A percentile compares a stretch with the other conserved stretches of the same genome.
phyloP scores from a whole-genome alignment of 2,797 vertebrate species.

The Caiman crocodilus region DNA sequence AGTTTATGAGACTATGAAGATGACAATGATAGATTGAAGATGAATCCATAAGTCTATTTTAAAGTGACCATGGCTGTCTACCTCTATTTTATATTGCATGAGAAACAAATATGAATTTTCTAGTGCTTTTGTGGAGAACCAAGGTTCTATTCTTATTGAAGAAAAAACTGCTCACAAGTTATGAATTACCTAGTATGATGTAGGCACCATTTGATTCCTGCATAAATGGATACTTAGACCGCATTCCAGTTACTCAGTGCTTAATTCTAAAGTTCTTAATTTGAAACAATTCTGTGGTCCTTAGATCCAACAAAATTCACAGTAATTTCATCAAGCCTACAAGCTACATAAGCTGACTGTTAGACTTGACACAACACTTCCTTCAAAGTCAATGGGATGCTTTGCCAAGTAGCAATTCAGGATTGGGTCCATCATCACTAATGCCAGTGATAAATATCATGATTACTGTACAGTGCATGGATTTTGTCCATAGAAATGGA shows the following conservation, averaged over 20 bases:
- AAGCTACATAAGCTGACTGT: not conserved
- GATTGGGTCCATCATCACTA: not conserved
- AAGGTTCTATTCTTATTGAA: not conserved
- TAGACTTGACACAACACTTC: not conserved
- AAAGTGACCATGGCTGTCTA: not conserved
- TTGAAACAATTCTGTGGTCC: not conserved
- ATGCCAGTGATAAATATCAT: not conserved
- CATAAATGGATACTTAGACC: rapidly evolving
- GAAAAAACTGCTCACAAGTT: not conserved
- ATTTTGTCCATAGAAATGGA: not conserved
- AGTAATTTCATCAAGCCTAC: not conserved
- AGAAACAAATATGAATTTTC: not conserved
- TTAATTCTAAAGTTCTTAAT: not conserved
- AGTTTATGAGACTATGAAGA: not conserved
- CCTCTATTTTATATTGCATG: not conserved
- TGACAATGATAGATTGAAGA: not conserved
- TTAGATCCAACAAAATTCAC: not conserved
- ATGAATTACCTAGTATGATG: no score
- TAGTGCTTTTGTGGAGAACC: not conserved
- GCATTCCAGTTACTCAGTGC: not conserved
- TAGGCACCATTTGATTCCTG: not conserved
- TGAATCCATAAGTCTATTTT: not conserved
- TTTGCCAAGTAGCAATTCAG: not conserved
- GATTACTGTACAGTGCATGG: not conserved
- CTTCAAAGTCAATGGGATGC: not conserved